Conservation (phyloP, 2,797 vertebrate genomes). For the Cossypha caffra region DNA sequence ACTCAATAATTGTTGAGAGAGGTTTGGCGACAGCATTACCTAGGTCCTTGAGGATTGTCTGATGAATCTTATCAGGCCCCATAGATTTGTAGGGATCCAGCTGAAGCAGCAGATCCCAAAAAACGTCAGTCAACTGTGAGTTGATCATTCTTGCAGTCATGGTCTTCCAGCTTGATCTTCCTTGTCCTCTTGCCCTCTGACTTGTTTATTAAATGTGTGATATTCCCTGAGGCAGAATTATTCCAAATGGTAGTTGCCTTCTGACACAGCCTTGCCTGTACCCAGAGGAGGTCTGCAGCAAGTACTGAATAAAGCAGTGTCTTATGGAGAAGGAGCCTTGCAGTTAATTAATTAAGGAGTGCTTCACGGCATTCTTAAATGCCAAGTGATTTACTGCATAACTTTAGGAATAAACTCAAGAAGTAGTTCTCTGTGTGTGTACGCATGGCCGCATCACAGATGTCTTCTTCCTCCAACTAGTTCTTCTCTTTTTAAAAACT, state of each 20-base stretch:
- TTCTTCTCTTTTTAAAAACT: not conserved
- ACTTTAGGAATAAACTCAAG: not conserved
- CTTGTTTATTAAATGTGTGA: not conserved
- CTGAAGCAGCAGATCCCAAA: not conserved
- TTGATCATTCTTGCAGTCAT: not conserved
- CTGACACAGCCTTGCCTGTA: not conserved
- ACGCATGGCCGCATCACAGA: accelerated
- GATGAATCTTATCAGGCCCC: not conserved
- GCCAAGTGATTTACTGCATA: not conserved
- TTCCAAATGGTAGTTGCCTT: not conserved
- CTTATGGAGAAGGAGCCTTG: not conserved
- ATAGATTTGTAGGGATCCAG: not conserved
- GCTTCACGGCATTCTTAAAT: not conserved
- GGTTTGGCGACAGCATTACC: not conserved
- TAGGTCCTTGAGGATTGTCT: not conserved
- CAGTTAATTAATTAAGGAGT: not conserved
- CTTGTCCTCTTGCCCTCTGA: not conserved
- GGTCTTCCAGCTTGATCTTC: not conserved
- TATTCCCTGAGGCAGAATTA: not conserved
- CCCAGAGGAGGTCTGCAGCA: not conserved
- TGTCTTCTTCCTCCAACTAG: not conserved
- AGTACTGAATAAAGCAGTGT: not conserved
- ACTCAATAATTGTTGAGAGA: not conserved
- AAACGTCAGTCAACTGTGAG: accelerated
- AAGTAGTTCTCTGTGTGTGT: not conserved